phyloP scores from a whole-genome alignment of 2,888 invertebrate genomes.

The Thyatira batis region DNA sequence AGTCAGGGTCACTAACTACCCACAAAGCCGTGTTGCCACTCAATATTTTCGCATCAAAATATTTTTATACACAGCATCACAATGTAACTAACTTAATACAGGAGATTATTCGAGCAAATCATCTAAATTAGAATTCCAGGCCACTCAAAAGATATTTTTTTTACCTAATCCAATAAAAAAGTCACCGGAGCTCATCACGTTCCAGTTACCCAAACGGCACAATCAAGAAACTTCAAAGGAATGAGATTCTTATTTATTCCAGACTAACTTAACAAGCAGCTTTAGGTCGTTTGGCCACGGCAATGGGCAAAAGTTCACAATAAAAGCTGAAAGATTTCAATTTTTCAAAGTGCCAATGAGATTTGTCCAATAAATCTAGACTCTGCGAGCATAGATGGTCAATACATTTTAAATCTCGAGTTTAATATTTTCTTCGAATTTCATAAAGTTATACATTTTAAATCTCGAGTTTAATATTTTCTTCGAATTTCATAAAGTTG shows the following conservation, averaged over 20 bases:
- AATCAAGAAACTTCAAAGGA: constrained; percentile 3
- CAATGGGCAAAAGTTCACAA: not conserved
- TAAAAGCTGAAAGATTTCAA: not conserved
- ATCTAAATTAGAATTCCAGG: constrained; percentile 1
- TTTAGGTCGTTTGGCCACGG: constrained; percentile 1
- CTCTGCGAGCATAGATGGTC: too few relatives aligned
- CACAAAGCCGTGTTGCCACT: not conserved
- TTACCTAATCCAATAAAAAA: constrained; percentile 1
- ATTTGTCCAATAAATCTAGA: too few relatives aligned
- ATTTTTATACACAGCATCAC: not conserved
- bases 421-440: too few relatives aligned
- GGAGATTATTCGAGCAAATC: not conserved
- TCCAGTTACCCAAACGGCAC: not conserved
- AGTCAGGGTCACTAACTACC: too few relatives aligned
- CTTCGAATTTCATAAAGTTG: too few relatives aligned
- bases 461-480: too few relatives aligned
- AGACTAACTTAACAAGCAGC: not conserved
- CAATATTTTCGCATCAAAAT: not conserved
- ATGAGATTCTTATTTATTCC: not conserved
- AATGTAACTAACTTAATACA: not conserved
- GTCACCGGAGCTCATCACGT: not conserved
- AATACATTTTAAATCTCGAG: too few relatives aligned
- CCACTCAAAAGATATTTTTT: not conserved
- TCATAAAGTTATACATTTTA: too few relatives aligned
- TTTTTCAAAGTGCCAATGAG: too few relatives aligned